Base-by-base conservation (phyloP, 2,797 vertebrate genomes). In the Phoeniculus purpureus region DNA sequence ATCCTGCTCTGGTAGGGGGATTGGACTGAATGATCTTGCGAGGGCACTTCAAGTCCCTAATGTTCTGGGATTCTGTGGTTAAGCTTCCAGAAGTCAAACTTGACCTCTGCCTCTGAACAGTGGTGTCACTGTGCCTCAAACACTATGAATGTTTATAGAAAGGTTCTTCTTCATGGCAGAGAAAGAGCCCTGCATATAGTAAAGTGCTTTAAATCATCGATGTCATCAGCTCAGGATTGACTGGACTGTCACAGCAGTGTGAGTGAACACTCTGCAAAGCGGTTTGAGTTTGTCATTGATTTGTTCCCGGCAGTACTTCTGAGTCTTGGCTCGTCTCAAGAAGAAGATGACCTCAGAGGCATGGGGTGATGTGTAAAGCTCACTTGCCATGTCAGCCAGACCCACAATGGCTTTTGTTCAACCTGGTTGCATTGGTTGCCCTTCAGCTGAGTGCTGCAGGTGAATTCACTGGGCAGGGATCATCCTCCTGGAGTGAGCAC, bases 401-500 rank as follows among this genome's bases (percentile, higher is more conserved):
- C 19, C n/a, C 1, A 1, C 0, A 1, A 31, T 19, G 29, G 40
- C 15, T 68, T 51, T 68, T 34, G 10, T 56, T 90, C 18, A 59
- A 7, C 9, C 31, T 1, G 1, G 2, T 23, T 0, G 21, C 6
- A 0, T 1, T 5, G 47, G 20, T 27, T 72, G 54, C 26, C 54
- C 7, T 0, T 20, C 31, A 37, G n/a, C 5, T 25, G 70, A 29
- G 48, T 14, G 17, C 14, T 7, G 27, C 1, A 6, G 31, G 45
- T 21, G 50, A 81, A 37, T 72, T 85, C 43, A 14, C 43, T 43
- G 43, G 14, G 43, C 43, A 43, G 43, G 43, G 43, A 43, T 16
- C 43, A 43, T 37, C 50, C 67, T 25, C 54, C 2, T 19, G 43
- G 43, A 43, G 13, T 43, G 43, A 0, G 43, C 16, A 43, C 43